Evolutionary conservation across 2,113 vertebrate genomes (phyloP).

Genomic region (Charadrius vociferus): DNA sequence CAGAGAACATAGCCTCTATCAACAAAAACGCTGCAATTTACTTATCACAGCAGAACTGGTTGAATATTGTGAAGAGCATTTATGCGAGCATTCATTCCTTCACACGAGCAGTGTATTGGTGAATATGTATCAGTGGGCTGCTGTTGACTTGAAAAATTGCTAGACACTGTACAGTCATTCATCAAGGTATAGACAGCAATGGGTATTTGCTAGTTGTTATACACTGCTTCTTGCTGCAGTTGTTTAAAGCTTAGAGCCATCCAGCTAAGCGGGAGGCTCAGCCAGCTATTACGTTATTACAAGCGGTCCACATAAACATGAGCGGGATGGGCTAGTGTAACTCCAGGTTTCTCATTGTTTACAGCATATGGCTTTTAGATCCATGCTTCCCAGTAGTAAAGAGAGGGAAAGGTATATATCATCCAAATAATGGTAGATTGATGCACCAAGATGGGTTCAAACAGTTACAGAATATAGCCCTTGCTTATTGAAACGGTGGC

Average conservation of each 20-base stretch:
- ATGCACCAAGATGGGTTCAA: background rate
- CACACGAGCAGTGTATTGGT: rapidly evolving
- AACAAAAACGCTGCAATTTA: background rate
- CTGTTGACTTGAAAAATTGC: background rate
- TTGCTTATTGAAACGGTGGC: background rate
- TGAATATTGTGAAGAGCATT: background rate
- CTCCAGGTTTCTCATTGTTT: background rate
- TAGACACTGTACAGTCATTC: background rate
- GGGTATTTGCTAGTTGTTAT: background rate
- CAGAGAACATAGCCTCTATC: background rate
- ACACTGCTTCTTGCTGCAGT: background rate
- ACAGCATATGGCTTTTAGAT: background rate
- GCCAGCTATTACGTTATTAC: rapidly evolving
- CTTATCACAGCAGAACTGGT: background rate
- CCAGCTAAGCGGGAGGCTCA: background rate
- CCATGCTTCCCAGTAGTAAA: background rate
- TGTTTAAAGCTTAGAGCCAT: background rate
- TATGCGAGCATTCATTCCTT: background rate
- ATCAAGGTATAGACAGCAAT: background rate
- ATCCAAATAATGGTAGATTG: rapidly evolving
- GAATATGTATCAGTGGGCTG: background rate
- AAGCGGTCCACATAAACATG: background rate
- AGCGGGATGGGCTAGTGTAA: background rate
- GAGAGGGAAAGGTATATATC: background rate
- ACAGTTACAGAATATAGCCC: background rate